Conservation (phyloP, 2,797 vertebrate genomes). For the Microchirus variegatus region DNA sequence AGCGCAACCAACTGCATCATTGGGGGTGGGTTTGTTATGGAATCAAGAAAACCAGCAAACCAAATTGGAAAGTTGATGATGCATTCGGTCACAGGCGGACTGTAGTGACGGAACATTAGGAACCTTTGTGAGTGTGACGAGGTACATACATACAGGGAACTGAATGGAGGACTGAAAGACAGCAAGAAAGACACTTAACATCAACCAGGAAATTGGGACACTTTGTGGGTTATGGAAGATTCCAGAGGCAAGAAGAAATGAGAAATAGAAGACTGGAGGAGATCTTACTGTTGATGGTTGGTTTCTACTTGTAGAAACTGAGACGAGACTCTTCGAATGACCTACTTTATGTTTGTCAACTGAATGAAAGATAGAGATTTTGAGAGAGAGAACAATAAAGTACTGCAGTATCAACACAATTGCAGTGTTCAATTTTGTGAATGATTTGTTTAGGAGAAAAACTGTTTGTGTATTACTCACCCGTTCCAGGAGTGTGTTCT, state of each 20-base stretch:
- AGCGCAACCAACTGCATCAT: slow-evolving; percentile 19
- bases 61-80: slow-evolving; percentile 57
- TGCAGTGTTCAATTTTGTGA: too few relatives aligned
- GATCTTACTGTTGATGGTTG: slow-evolving; percentile 89
- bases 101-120: slow-evolving; percentile 48
- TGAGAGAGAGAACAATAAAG: neutral
- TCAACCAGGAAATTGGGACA: slow-evolving; percentile 68
- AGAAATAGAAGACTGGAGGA: slow-evolving; percentile 22
- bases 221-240: slow-evolving; percentile 74
- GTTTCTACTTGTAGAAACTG: slow-evolving; percentile 81
- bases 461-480: slow-evolving; percentile 67
- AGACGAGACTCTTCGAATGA: slow-evolving; percentile 76
- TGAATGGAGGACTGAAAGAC: slow-evolving; percentile 59
- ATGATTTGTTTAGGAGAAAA: too few relatives aligned
- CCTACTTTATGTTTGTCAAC: slow-evolving; percentile 88
- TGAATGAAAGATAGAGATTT: slow-evolving; percentile 14
- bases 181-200: slow-evolving; percentile 68
- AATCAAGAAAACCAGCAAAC: slow-evolving; percentile 47
- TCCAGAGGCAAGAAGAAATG: slow-evolving; percentile 56
- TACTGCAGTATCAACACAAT: too few relatives aligned
- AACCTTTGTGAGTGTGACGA: slow-evolving; percentile 36
- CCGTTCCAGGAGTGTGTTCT: slow-evolving; percentile 84
- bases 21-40: slow-evolving; percentile 39
- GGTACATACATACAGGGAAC: slow-evolving; percentile 62
- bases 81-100: slow-evolving; percentile 70